These are phyloP conservation scores for Gambelia wislizenii DNA, from an alignment of 2,797 vertebrate species.

Conservation along the genomic window DNA sequence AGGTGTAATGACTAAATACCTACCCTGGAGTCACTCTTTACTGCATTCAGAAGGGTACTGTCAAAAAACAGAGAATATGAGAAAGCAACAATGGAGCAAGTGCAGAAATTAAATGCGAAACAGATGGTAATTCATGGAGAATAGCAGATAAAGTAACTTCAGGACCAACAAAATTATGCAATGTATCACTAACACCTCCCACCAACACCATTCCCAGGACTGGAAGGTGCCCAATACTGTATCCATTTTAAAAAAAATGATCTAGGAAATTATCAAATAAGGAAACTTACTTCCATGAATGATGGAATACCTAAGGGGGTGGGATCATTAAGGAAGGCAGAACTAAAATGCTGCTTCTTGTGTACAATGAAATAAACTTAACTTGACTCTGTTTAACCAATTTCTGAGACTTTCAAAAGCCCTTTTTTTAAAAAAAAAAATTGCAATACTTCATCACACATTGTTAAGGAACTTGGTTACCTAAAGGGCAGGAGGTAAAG, in stretches of 20 bases:
- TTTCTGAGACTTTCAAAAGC: slow-evolving; percentile 72
- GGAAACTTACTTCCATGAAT: rapidly evolving
- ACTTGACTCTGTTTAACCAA: slow-evolving; percentile 48
- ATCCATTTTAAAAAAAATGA: slow-evolving; percentile 30
- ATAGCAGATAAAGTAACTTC: slow-evolving; percentile 27
- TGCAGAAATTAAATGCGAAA: slow-evolving; percentile 19
- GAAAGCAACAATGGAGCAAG: slow-evolving; percentile 12
- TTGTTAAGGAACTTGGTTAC: slow-evolving; percentile 73
- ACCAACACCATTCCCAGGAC: not conserved
- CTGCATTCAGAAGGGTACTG: not conserved
- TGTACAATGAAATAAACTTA: slow-evolving; percentile 48
- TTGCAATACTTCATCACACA: slow-evolving; percentile 64
- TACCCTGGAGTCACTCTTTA: not conserved
- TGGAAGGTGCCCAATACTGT: not conserved
- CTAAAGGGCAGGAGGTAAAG: slow-evolving; percentile 61
- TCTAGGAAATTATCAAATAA: slow-evolving; percentile 46
- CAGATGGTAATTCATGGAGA: not conserved
- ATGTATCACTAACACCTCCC: slow-evolving; percentile 40
- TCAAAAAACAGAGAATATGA: not conserved
- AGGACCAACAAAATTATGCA: slow-evolving; percentile 32
- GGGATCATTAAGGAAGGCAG: slow-evolving; percentile 57
- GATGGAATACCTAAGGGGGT: not conserved
- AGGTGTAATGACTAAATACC: slow-evolving; percentile 7
- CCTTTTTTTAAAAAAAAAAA: slow-evolving; percentile 57
- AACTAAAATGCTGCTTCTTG: slow-evolving; percentile 63